A percentile compares a stretch with the other conserved stretches of the same genome.
Evolutionary conservation across 2,797 vertebrate species (phyloP).

Genomic region (Poecilia velifera): DNA sequence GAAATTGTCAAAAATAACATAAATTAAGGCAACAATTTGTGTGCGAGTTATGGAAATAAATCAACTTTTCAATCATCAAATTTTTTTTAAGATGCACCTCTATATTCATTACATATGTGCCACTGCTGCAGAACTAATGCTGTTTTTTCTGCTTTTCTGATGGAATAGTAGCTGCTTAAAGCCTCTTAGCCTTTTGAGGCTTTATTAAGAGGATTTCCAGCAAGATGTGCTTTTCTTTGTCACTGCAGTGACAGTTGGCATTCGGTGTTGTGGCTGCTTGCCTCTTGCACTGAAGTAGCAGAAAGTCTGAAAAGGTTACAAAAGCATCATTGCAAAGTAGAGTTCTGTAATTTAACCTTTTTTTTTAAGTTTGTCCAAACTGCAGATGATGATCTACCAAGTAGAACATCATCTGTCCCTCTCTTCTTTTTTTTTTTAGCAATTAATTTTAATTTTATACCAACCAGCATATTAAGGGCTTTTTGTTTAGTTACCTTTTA

Average conservation of each 20-base stretch:
- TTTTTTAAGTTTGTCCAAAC: background rate
- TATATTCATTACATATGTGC: too few species aligned
- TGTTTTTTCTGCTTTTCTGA: slow-evolving; percentile 23
- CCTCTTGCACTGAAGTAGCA: slow-evolving; percentile 21
- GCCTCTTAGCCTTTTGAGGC: slow-evolving; percentile 48
- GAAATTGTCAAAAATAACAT: too few species aligned
- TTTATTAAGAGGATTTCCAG: slow-evolving; percentile 51
- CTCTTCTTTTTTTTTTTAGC: background rate
- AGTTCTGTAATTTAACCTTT: background rate
- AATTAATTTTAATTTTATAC: background rate
- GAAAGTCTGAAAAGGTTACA: slow-evolving; percentile 38
- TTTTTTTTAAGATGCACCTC: too few species aligned
- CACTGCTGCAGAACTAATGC: slow-evolving; percentile 13
- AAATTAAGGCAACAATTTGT: too few species aligned
- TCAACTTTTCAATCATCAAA: too few species aligned
- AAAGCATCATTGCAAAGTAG: background rate
- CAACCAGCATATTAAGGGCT: background rate
- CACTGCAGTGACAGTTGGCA: slow-evolving; percentile 53
- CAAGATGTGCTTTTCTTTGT: slow-evolving; percentile 42
- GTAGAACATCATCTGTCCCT: background rate
- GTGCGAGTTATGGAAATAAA: too few species aligned
- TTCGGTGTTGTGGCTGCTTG: slow-evolving; percentile 27
- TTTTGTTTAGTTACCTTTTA: background rate
- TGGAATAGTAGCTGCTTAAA: slow-evolving; percentile 39
- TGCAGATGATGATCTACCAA: background rate